These are phyloP conservation scores for Papilio dardanus DNA, from an alignment of 1,140 invertebrate genomes.

Conservation along the genomic window DNA sequence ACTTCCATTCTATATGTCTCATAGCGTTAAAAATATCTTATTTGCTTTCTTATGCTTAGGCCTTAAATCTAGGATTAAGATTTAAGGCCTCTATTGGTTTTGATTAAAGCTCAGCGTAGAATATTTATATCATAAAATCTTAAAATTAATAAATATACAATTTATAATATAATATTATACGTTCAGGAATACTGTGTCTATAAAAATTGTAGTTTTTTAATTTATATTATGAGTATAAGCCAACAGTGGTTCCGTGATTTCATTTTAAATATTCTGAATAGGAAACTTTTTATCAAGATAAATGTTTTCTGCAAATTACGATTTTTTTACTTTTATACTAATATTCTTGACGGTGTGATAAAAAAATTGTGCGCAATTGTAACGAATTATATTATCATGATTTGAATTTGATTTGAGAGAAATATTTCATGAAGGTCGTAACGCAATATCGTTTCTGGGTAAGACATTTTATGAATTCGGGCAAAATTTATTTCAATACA, in stretches of 20 bases:
- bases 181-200: background rate
- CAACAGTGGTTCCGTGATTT: background rate
- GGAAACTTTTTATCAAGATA: constrained; percentile 1
- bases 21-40: background rate
- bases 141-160: background rate
- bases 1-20: background rate
- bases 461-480: background rate
- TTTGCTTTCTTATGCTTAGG: background rate
- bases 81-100: background rate
- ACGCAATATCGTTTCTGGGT: background rate
- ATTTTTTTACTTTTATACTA: background rate
- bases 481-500: background rate
- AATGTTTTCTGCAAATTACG: background rate
- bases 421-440: background rate
- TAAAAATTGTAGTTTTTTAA: background rate
- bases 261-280: background rate
- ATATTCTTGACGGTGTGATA: background rate
- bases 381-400: background rate
- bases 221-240: background rate
- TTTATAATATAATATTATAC: too few relatives aligned
- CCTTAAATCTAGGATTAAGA: background rate
- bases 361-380: background rate
- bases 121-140: too few relatives aligned
- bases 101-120: background rate
- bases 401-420: constrained; percentile 5